These are phyloP conservation scores for Plectrocnemia conspersa DNA, from an alignment of 1,140 invertebrate genomes.

Conservation along the genomic window DNA sequence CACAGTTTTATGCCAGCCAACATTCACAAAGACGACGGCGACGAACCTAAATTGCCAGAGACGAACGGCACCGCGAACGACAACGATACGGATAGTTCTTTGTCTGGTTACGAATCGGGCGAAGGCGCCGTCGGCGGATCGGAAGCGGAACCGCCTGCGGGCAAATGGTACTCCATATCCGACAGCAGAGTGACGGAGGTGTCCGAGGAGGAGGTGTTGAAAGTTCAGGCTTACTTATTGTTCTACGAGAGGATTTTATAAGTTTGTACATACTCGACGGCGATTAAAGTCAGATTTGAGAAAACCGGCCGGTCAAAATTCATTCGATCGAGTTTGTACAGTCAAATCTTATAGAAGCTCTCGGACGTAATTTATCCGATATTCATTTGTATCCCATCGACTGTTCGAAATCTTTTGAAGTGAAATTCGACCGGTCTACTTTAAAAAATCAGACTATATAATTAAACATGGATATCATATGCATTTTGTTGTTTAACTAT, in stretches of 20 bases:
- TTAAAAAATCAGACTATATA: too few relatives aligned
- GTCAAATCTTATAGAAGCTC: too few relatives aligned
- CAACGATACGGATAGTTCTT: conserved; percentile 47
- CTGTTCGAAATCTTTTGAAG: too few relatives aligned
- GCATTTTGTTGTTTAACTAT: too few relatives aligned
- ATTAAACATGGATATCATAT: too few relatives aligned
- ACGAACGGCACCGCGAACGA: conserved; percentile 45
- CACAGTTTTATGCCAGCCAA: conserved; percentile 65
- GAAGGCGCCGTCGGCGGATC: conserved; percentile 39
- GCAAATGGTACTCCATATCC: conserved; percentile 90
- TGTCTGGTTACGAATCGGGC: conserved; percentile 47
- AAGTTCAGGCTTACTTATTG: conserved; percentile 90
- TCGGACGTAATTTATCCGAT: too few relatives aligned
- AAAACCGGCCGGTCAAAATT: too few relatives aligned
- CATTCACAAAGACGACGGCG: conserved; percentile 47
- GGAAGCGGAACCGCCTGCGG: conserved; percentile 56
- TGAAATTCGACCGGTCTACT: too few relatives aligned
- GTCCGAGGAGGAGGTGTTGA: conserved; percentile 73
- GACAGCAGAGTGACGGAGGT: conserved; percentile 81
- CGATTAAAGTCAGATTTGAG: too few relatives aligned
- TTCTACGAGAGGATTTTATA: conserved; percentile 91
- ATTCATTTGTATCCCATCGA: too few relatives aligned
- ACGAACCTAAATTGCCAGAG: conserved; percentile 36
- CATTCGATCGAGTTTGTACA: too few relatives aligned
- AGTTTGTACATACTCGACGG: conserved; percentile 35